These are phyloP conservation scores for Parazoanthus swiftii DNA, from an alignment of 92 coral and sea anemone genomes.

Conservation along the genomic window DNA sequence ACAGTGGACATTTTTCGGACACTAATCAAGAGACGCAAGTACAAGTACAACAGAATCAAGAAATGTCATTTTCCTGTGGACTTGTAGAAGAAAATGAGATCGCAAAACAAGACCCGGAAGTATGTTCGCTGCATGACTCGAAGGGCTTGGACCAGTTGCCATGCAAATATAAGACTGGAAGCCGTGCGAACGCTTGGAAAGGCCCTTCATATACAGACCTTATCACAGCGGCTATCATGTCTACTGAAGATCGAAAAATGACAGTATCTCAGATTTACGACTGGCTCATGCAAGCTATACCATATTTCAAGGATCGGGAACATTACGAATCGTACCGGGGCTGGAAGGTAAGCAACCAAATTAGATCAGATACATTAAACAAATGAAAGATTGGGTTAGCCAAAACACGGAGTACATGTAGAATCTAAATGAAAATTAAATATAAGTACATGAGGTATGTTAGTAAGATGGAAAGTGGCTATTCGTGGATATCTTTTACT, in stretches of 20 bases:
- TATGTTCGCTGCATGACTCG: neutral
- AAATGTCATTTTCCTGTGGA: neutral
- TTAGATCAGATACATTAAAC: neutral
- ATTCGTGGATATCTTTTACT: too few species aligned
- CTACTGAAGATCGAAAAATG: conserved; percentile 56
- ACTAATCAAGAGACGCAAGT: neutral
- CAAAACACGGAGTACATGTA: neutral
- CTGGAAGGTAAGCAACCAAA: conserved; percentile 67
- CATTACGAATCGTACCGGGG: conserved; percentile 72
- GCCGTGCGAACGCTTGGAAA: conserved; percentile 71
- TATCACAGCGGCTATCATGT: conserved; percentile 70
- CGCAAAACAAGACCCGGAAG: neutral
- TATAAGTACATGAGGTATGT: neutral
- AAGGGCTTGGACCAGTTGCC: neutral
- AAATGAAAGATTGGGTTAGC: neutral
- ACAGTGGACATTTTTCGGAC: neutral
- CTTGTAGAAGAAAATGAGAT: neutral
- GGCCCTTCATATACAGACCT: conserved; percentile 77
- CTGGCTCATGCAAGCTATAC: conserved; percentile 75
- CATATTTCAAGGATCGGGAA: conserved; percentile 75
- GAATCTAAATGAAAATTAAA: neutral
- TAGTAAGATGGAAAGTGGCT: neutral
- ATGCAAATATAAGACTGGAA: neutral
- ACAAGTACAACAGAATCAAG: neutral
- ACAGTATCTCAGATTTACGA: conserved; percentile 72